These are phyloP conservation scores for Oncorhynchus mykiss DNA, from an alignment of 2,113 vertebrate species.

Conservation along the genomic window DNA sequence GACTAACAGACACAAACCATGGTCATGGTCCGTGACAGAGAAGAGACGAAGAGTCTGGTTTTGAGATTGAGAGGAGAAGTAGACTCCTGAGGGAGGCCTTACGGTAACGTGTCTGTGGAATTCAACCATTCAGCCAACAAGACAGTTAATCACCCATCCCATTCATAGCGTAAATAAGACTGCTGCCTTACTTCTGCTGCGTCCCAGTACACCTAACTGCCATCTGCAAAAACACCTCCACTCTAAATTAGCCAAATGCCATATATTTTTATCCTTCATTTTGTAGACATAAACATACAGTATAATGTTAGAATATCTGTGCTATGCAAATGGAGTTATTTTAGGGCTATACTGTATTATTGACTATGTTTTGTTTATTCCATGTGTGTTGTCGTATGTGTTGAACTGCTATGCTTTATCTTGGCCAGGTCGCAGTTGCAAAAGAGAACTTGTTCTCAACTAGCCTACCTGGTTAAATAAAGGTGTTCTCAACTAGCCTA, in stretches of 20 bases:
- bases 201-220: not conserved
- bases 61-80: constrained; percentile 51
- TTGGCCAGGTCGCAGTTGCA: too few relatives aligned
- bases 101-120: constrained; percentile 54
- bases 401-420: too few relatives aligned
- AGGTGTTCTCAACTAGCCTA: too few relatives aligned
- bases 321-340: constrained; percentile 4
- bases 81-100: constrained; percentile 56
- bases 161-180: not conserved
- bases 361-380: too few relatives aligned
- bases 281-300: constrained; percentile 24
- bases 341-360: not conserved
- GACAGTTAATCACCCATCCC: constrained; percentile 33
- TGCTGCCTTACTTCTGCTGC: not conserved
- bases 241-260: constrained; percentile 11
- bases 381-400: too few relatives aligned
- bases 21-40: constrained; percentile 45
- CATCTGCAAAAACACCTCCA: constrained; percentile 11
- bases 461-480: too few relatives aligned
- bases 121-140: constrained; percentile 46
- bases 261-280: constrained; percentile 12
- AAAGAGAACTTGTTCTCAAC: too few relatives aligned
- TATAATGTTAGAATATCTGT: constrained; percentile 30
- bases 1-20: constrained; percentile 31
- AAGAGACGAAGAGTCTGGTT: constrained; percentile 58